Conservation (phyloP, 2,888 invertebrate species). For the Choreutis nemorana region DNA sequence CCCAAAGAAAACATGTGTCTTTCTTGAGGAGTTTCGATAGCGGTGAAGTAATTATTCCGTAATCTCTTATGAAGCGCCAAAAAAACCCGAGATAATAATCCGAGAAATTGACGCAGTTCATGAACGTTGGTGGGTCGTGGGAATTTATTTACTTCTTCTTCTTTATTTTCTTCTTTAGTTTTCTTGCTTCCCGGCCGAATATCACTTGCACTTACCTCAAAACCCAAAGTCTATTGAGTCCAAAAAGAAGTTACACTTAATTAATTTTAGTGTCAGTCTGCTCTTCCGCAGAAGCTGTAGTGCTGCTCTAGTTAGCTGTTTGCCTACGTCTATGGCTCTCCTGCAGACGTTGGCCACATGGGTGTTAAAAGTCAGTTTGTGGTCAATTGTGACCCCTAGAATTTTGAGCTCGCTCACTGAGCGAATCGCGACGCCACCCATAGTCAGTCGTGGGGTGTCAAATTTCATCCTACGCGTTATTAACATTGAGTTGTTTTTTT, state of each 20-base stretch:
- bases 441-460: too few species aligned
- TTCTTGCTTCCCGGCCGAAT: slow-evolving; percentile 14
- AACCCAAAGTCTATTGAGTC: slow-evolving; percentile 15
- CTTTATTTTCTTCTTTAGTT: too few species aligned
- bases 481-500: too few species aligned
- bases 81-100: too few species aligned
- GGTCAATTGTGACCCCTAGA: too few species aligned
- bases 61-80: slow-evolving; percentile 8
- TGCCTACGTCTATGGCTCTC: too few species aligned
- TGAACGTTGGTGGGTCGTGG: slow-evolving; percentile 6
- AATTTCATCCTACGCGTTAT: too few species aligned
- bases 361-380: too few species aligned
- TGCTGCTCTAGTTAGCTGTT: too few species aligned
- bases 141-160: slow-evolving; percentile 7
- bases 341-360: too few species aligned
- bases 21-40: slow-evolving; percentile 13
- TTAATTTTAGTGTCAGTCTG: slow-evolving; percentile 14
- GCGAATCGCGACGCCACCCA: too few species aligned
- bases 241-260: slow-evolving; percentile 16
- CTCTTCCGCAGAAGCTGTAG: slow-evolving; percentile 8
- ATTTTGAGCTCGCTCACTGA: too few species aligned
- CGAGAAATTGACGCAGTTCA: slow-evolving; percentile 9
- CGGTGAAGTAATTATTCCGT: slow-evolving; percentile 10
- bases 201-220: slow-evolving; percentile 11
- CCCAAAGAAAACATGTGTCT: slow-evolving; percentile 11